Evolutionary conservation across 2,113 vertebrate species (phyloP).

Genomic region (Eptesicus fuscus): DNA sequence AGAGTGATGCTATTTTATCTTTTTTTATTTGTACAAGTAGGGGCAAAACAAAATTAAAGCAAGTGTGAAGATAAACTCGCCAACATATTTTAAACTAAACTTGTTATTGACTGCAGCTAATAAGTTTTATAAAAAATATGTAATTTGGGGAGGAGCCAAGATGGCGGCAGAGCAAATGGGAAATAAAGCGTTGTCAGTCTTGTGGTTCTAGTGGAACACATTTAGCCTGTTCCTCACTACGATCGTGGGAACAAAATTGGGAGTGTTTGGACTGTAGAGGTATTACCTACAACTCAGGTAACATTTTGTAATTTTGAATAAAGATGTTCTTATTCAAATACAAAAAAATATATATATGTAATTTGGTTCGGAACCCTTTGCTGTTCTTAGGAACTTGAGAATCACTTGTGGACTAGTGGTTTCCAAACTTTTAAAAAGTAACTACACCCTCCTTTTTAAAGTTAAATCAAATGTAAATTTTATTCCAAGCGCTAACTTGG

Average conservation of each 20-base stretch:
- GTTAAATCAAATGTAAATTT: slow-evolving; percentile 26
- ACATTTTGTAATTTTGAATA: slow-evolving; percentile 57
- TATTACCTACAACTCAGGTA: slow-evolving; percentile 88
- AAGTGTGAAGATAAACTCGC: slow-evolving; percentile 22
- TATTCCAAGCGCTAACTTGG: not conserved
- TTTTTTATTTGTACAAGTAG: slow-evolving; percentile 24
- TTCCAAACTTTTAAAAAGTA: not conserved
- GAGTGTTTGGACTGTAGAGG: slow-evolving; percentile 89
- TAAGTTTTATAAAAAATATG: not conserved
- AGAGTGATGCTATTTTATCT: slow-evolving; percentile 8
- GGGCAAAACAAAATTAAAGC: slow-evolving; percentile 23
- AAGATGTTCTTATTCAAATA: not conserved
- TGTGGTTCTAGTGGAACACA: slow-evolving; percentile 96
- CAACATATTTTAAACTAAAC: slow-evolving; percentile 24
- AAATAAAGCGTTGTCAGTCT: slow-evolving; percentile 90
- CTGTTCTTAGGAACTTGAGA: not conserved
- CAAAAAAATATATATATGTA: no score
- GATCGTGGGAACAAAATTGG: slow-evolving; percentile 86
- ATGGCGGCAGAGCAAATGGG: slow-evolving; percentile 94
- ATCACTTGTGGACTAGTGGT: not conserved
- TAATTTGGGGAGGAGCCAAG: no score
- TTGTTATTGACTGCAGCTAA: not conserved
- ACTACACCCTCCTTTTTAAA: not conserved
- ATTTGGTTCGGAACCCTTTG: not conserved
- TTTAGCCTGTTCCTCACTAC: slow-evolving; percentile 89